Evolutionary conservation across 1,140 invertebrate species (phyloP).

Genomic region (Bilobella aurantiaca): DNA sequence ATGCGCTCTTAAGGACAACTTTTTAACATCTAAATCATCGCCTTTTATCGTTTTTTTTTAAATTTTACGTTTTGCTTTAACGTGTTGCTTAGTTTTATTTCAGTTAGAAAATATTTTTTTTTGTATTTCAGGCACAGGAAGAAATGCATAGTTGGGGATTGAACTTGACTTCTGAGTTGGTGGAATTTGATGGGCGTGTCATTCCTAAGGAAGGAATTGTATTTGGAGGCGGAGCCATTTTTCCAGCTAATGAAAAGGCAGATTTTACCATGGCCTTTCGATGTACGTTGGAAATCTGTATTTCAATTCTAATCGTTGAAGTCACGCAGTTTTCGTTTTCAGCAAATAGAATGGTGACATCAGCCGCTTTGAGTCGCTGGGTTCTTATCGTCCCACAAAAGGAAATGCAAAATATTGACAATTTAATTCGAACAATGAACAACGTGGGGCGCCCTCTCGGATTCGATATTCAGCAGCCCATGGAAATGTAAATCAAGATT

Average conservation of each 20-base stretch:
- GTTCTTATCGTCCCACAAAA: conserved; percentile 11
- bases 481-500: conserved; percentile 9
- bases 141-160: conserved; percentile 8
- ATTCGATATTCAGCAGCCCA: conserved; percentile 9
- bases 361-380: conserved; percentile 9
- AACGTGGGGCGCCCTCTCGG: conserved; percentile 21
- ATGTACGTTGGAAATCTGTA: conserved; percentile 1
- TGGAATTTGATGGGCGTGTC: neutral
- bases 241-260: conserved; percentile 12
- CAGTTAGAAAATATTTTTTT: too few species aligned
- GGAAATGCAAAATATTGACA: conserved; percentile 11
- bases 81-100: too few species aligned
- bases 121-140: neutral
- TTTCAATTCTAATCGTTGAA: neutral
- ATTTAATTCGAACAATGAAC: conserved; percentile 13
- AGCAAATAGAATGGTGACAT: conserved; percentile 15
- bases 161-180: neutral
- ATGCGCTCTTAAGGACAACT: neutral
- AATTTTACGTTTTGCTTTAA: too few species aligned
- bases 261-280: conserved; percentile 27
- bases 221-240: neutral
- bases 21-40: neutral
- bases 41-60: neutral
- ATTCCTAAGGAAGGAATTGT: conserved; percentile 8
- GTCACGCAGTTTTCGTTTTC: neutral